phyloP scores from a whole-genome alignment of 2,113 vertebrate species.

The Orthonyx spaldingii region DNA sequence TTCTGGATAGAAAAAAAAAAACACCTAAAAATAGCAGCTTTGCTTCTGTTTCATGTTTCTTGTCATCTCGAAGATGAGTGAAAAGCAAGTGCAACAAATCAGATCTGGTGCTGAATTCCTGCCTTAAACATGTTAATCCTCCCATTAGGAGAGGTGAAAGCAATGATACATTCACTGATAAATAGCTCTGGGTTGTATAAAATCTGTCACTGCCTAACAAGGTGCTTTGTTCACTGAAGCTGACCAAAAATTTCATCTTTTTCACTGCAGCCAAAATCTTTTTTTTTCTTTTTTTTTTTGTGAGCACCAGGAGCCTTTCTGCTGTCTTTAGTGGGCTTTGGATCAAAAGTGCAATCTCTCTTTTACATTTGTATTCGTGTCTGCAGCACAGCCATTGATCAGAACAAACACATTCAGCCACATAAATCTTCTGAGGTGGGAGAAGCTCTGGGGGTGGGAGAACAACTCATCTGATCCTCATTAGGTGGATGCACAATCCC shows the following conservation, averaged over 20 bases:
- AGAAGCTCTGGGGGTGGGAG: slow-evolving; percentile 15
- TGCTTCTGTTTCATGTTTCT: background rate
- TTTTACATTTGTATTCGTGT: background rate
- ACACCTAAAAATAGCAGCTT: background rate
- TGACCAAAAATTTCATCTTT: slow-evolving; percentile 12
- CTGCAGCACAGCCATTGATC: background rate
- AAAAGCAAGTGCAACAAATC: background rate
- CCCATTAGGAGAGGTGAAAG: slow-evolving; percentile 1
- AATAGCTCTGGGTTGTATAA: background rate
- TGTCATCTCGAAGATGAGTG: background rate
- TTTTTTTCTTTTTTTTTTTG: background rate
- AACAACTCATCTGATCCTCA: slow-evolving; percentile 14
- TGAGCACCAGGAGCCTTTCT: background rate
- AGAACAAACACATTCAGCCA: background rate
- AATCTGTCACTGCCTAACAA: background rate
- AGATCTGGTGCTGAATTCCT: background rate
- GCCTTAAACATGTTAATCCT: slow-evolving; percentile 16
- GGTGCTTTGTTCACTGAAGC: background rate
- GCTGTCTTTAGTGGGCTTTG: background rate
- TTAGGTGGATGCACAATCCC: background rate
- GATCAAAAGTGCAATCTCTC: background rate
- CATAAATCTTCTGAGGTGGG: slow-evolving; percentile 11
- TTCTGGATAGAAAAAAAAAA: background rate
- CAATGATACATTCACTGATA: background rate
- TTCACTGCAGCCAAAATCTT: background rate